These are phyloP conservation scores for Siphamia tubifer DNA, from an alignment of 2,113 vertebrate species.

Conservation along the genomic window DNA sequence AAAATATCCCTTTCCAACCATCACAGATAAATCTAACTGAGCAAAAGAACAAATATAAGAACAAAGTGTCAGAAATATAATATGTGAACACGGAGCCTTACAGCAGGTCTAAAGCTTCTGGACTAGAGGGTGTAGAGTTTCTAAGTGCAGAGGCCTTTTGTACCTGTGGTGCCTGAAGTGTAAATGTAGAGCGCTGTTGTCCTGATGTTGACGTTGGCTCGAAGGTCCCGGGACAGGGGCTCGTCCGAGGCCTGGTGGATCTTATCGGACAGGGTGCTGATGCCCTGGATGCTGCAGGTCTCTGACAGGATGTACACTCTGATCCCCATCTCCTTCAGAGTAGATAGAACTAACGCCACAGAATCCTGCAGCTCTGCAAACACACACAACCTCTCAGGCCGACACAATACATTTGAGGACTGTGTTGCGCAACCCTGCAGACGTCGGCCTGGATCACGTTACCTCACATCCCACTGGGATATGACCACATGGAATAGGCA, in stretches of 20 bases:
- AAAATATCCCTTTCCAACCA: no score
- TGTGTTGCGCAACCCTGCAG: constrained; percentile 31
- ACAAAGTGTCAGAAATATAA: no score
- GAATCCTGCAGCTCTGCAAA: constrained; percentile 75
- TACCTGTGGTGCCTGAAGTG: constrained; percentile 80
- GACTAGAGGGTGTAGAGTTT: no score
- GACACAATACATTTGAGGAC: not conserved
- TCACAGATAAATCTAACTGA: no score
- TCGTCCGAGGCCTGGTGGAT: constrained; percentile 69
- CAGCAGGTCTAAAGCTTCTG: no score
- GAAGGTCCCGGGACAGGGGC: constrained; percentile 66
- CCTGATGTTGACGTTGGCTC: constrained; percentile 46
- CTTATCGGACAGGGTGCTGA: constrained; percentile 69
- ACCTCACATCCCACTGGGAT: not conserved
- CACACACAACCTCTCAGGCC: constrained; percentile 21
- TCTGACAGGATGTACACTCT: constrained; percentile 79
- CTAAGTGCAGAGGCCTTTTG: no score
- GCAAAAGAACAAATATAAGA: no score
- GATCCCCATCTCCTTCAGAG: constrained; percentile 70
- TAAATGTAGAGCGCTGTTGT: constrained; percentile 84
- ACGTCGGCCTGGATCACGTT: constrained; percentile 14
- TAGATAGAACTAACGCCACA: constrained; percentile 82
- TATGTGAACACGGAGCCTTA: no score
- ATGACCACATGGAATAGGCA: constrained; percentile 11
- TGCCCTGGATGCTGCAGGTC: constrained; percentile 57